Conservation (phyloP, 2,113 vertebrate species). For the Cephalopterus ornatus region DNA sequence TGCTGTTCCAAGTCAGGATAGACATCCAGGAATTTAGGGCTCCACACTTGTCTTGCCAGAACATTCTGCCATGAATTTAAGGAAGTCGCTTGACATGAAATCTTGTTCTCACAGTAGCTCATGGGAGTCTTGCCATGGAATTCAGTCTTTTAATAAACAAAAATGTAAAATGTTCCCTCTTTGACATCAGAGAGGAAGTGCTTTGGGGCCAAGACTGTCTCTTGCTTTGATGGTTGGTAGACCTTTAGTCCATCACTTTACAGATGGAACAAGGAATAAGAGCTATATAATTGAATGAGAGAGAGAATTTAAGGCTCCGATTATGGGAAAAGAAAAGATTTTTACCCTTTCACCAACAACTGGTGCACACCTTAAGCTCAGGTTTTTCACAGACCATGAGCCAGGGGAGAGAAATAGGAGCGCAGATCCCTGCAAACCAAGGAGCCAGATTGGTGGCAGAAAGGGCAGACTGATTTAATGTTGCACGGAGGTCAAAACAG, state of each 20-base stretch:
- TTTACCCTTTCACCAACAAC: neutral
- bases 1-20: neutral
- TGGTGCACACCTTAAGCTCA: neutral
- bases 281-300: neutral
- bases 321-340: neutral
- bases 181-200: neutral
- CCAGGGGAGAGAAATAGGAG: neutral
- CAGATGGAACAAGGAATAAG: neutral
- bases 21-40: neutral
- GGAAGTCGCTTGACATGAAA: neutral
- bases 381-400: neutral
- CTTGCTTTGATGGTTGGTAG: neutral
- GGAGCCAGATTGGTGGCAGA: constrained; percentile 76
- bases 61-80: neutral
- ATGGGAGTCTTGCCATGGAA: neutral
- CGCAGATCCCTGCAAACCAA: neutral
- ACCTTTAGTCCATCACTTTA: neutral
- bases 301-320: neutral
- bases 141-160: neutral
- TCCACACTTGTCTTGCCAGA: neutral
- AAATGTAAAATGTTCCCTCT: neutral
- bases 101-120: neutral
- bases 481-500: constrained; percentile 79
- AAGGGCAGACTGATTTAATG: constrained; percentile 66
- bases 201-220: neutral